A percentile compares a stretch with the other conserved stretches of the same genome.
Conservation (phyloP, 2,113 vertebrate species). For the human (Homo sapiens) region GRCh38 chr14:26122501-26123000, state of each 20-base stretch:
- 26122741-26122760: conserved; percentile 41
- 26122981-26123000: background rate
- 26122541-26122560: background rate
- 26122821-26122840: background rate
- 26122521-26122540: background rate
- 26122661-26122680: background rate
- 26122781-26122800: conserved; percentile 2
- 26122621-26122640: conserved; percentile 47
- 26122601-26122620: background rate
- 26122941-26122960: background rate
- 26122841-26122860: background rate
- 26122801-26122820: conserved; percentile 41
- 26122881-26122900: background rate
- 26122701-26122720: conserved; percentile 12
- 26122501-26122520: background rate
- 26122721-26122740: conserved; percentile 15
- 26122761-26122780: conserved; percentile 22
- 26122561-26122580: background rate
- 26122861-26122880: background rate
- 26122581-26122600: background rate
- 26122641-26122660: conserved; percentile 7
- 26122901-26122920: background rate
- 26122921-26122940: background rate
- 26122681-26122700: background rate
- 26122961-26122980: background rate